Percentiles rank a stretch among this genome's conserved stretches.
These are phyloP conservation scores for Enteromius viviparus DNA, from an alignment of 2,797 vertebrate genomes.

Conservation along the genomic window DNA sequence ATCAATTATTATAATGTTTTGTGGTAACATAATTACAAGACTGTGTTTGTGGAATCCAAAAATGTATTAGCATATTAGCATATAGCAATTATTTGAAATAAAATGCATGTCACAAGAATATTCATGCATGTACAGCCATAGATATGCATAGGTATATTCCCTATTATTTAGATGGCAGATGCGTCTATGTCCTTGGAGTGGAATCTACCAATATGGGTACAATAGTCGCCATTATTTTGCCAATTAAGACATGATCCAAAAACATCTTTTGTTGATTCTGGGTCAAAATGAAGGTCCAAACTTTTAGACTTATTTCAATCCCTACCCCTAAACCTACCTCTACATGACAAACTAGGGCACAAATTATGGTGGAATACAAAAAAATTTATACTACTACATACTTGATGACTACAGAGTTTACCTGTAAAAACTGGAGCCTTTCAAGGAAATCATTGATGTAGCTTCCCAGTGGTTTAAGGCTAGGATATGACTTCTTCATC, in stretches of 20 bases:
- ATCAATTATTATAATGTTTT: background rate
- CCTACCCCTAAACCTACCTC: no score
- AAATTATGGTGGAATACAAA: background rate
- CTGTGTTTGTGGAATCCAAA: background rate
- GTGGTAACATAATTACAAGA: background rate
- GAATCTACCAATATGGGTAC: no score
- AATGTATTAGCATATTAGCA: background rate
- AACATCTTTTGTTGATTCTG: no score
- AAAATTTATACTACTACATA: background rate
- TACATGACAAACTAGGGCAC: background rate
- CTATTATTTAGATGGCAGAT: no score
- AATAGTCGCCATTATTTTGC: no score
- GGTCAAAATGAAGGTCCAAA: no score
- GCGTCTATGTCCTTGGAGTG: no score
- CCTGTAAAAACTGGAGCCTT: slow-evolving; percentile 86
- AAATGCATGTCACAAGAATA: no score
- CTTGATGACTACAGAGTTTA: slow-evolving; percentile 56
- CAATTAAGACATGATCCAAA: no score
- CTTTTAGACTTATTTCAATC: no score
- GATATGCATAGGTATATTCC: no score
- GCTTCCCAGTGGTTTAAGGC: slow-evolving; percentile 89
- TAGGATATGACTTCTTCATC: slow-evolving; percentile 91
- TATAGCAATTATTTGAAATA: background rate
- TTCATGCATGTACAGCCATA: no score
- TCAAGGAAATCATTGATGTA: slow-evolving; percentile 86